Evolutionary conservation across 2,888 invertebrate genomes (phyloP).

Genomic region (Leptopilina drosophilae): DNA sequence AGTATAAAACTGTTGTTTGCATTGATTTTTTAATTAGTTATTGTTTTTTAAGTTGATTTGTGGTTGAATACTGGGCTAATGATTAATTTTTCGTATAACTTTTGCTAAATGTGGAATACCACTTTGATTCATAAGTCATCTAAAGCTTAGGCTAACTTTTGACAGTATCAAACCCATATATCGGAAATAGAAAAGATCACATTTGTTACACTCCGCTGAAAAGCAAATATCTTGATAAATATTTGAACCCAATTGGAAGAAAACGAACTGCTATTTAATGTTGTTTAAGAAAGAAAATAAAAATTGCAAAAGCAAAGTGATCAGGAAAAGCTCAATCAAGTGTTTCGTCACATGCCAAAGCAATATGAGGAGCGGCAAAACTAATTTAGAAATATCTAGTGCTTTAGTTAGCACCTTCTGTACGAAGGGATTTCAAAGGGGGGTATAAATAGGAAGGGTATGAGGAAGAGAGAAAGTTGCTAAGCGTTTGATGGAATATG

Average conservation of each 20-base stretch:
- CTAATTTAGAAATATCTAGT: conserved; percentile 64
- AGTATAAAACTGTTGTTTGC: not conserved
- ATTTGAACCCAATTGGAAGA: too few species aligned
- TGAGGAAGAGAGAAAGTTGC: conserved; percentile 59
- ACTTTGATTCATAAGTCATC: too few species aligned
- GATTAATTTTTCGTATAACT: too few species aligned
- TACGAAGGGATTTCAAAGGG: conserved; percentile 47
- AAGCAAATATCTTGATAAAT: too few species aligned
- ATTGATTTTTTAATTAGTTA: too few species aligned
- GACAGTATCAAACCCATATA: too few species aligned
- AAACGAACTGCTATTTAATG: not conserved
- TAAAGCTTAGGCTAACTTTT: too few species aligned
- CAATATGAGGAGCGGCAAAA: conserved; percentile 60
- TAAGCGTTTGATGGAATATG: conserved; percentile 71
- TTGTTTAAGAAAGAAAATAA: not conserved
- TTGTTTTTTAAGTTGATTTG: too few species aligned
- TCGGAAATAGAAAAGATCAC: too few species aligned
- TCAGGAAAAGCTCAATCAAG: conserved; percentile 27
- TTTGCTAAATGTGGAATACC: too few species aligned
- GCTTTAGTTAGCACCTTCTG: conserved; percentile 66
- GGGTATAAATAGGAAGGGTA: conserved; percentile 55
- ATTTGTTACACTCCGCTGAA: too few species aligned
- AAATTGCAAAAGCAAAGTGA: conserved; percentile 20
- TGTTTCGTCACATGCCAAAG: conserved; percentile 26
- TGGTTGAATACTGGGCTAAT: not conserved